phyloP scores from a whole-genome alignment of 2,797 vertebrate species.

The Spondyliosoma cantharus region DNA sequence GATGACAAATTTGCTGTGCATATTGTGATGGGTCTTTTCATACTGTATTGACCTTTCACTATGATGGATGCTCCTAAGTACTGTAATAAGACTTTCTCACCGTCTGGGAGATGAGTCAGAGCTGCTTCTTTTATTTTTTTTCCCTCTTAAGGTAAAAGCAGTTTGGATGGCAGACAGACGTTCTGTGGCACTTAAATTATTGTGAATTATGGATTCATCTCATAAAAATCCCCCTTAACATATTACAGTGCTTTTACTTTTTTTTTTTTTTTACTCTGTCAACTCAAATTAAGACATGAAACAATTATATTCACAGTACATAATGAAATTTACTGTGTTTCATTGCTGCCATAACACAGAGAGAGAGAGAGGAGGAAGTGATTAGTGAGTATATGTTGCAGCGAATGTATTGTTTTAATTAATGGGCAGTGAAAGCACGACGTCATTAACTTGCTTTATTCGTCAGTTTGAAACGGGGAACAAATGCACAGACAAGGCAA shows the following conservation, averaged over 20 bases:
- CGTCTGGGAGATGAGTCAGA: conserved; percentile 42
- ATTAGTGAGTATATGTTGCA: conserved; percentile 15
- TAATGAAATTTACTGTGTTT: background rate
- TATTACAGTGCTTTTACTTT: background rate
- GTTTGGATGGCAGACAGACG: conserved; percentile 30
- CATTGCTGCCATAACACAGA: background rate
- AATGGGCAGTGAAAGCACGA: conserved; percentile 22
- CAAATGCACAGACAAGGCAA: background rate
- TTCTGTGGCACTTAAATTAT: background rate
- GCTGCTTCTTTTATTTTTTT: background rate
- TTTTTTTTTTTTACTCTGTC: conserved; percentile 6
- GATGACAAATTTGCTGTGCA: conserved; percentile 68
- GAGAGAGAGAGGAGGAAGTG: background rate
- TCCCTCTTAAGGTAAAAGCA: conserved; percentile 33
- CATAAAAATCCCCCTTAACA: conserved; percentile 10
- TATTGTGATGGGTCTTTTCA: conserved; percentile 69
- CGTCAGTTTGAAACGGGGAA: background rate
- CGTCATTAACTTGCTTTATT: conserved; percentile 27
- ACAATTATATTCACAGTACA: background rate
- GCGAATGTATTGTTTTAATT: conserved; percentile 47
- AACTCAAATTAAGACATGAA: conserved; percentile 9
- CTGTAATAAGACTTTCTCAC: conserved; percentile 52
- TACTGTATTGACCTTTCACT: conserved; percentile 74
- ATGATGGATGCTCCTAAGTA: conserved; percentile 71
- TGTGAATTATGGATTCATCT: conserved; percentile 33